A percentile compares a stretch with the other conserved stretches of the same genome.
These are phyloP conservation scores for Lasioglossum marginatum DNA, from an alignment of 2,888 invertebrate species.

Conservation along the genomic window DNA sequence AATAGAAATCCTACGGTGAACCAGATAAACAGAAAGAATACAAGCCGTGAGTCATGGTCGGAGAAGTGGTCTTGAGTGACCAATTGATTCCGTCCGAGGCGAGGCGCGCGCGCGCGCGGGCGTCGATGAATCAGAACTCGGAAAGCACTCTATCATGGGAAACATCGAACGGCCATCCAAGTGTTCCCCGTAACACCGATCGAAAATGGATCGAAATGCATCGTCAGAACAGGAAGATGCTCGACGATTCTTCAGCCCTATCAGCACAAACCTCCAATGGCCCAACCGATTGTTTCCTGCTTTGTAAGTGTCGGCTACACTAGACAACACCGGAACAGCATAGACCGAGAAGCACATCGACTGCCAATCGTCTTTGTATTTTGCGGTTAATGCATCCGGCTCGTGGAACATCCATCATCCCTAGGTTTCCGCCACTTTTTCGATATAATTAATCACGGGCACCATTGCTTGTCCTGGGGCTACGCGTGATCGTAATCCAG, in stretches of 20 bases:
- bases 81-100: neutral
- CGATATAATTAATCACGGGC: conserved; percentile 73
- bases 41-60: conserved; percentile 5
- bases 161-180: neutral
- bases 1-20: conserved; percentile 9
- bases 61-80: conserved; percentile 9
- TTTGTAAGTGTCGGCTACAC: neutral
- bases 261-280: neutral
- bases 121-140: neutral
- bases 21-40: conserved; percentile 6
- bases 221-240: neutral
- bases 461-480: conserved; percentile 64
- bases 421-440: conserved; percentile 69
- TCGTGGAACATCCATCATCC: conserved; percentile 70
- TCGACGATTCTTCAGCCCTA: conserved; percentile 6
- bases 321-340: conserved; percentile 23
- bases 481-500: conserved; percentile 71
- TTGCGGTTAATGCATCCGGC: conserved; percentile 58
- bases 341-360: conserved; percentile 4
- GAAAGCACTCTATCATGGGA: conserved; percentile 15
- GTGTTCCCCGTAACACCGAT: neutral
- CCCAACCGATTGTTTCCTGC: neutral
- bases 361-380: conserved; percentile 36
- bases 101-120: neutral
- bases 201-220: neutral